These are phyloP conservation scores for Ridgeia piscesae DNA, from an alignment of 1,140 invertebrate species.

Conservation along the genomic window DNA sequence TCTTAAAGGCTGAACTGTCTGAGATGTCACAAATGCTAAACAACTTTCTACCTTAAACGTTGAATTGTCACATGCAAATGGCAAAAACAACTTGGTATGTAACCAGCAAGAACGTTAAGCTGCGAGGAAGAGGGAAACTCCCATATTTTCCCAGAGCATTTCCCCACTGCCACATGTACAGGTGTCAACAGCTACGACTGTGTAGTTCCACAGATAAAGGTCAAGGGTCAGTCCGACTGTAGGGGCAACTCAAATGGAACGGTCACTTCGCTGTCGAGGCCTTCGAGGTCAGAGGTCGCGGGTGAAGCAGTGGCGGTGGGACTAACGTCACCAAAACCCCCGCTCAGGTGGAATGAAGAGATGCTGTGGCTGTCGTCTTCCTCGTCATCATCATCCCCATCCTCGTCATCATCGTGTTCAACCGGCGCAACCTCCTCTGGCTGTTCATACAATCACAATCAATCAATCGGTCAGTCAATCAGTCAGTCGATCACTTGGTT, in stretches of 20 bases:
- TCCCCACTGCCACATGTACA: neutral
- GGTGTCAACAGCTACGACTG: neutral
- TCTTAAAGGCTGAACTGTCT: no score
- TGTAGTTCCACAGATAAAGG: neutral
- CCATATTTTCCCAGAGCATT: no score
- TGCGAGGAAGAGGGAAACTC: no score
- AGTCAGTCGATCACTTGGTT: no score
- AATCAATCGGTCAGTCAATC: no score
- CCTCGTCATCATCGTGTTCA: slow-evolving; percentile 37
- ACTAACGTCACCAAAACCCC: slow-evolving; percentile 45
- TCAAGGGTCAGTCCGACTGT: neutral
- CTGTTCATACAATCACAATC: no score
- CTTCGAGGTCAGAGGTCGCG: slow-evolving; percentile 41
- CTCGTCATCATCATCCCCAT: slow-evolving; percentile 22
- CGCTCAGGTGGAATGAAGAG: slow-evolving; percentile 47
- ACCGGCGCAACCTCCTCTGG: slow-evolving; percentile 2
- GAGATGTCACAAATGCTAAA: no score
- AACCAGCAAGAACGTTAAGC: no score
- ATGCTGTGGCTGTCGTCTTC: slow-evolving; percentile 32
- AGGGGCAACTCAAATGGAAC: neutral
- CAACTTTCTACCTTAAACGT: no score
- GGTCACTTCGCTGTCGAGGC: slow-evolving; percentile 30
- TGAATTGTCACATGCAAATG: no score
- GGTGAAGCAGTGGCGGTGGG: slow-evolving; percentile 30
- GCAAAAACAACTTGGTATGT: no score